Conservation (phyloP, 2,797 vertebrate species). For the Xiphorhynchus erythropygius region DNA sequence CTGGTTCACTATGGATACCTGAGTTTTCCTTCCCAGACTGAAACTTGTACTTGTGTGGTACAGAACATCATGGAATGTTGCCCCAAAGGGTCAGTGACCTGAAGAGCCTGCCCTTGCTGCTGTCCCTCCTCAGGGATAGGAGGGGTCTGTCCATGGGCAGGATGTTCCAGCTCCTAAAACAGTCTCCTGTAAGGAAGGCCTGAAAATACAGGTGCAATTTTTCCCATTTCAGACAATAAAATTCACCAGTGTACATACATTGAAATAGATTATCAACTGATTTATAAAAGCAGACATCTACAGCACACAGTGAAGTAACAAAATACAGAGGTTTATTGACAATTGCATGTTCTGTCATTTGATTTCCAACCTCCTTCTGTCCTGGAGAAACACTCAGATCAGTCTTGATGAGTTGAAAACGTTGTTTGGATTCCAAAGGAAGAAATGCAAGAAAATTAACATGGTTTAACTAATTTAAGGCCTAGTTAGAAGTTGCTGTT, state of each 20-base stretch:
- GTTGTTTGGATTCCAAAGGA: not conserved
- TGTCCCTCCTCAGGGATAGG: not conserved
- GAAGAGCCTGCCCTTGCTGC: not conserved
- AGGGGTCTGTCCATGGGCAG: not conserved
- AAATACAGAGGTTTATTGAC: constrained; percentile 73
- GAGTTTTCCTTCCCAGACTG: not conserved
- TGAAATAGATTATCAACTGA: not conserved
- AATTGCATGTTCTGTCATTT: constrained; percentile 25
- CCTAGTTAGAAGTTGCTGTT: constrained; percentile 17
- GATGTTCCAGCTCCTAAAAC: not conserved
- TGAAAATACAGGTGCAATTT: not conserved
- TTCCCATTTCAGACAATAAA: not conserved
- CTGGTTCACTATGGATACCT: not conserved
- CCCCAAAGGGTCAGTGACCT: not conserved
- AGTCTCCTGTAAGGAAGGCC: not conserved
- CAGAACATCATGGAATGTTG: not conserved
- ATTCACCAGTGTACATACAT: not conserved
- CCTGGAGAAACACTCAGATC: not conserved
- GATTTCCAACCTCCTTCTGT: not conserved
- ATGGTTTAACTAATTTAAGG: constrained; percentile 21
- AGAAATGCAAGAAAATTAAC: not conserved
- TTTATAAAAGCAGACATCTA: not conserved
- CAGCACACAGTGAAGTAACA: constrained; percentile 20
- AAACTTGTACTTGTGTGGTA: not conserved
- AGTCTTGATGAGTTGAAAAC: not conserved